Base-by-base conservation (phyloP, 2,113 vertebrate species). In the Suncus etruscus region DNA sequence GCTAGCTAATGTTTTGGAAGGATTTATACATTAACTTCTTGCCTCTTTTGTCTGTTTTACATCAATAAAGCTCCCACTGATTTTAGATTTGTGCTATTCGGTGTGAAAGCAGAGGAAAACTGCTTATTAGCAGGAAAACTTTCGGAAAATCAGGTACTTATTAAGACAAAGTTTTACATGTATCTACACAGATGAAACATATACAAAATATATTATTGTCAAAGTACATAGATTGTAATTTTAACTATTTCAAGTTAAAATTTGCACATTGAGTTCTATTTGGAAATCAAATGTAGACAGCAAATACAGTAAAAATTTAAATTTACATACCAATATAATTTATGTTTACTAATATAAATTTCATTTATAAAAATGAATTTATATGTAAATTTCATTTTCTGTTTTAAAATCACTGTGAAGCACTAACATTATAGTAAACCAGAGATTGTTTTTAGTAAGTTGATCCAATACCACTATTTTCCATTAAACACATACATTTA, bases 231-330 rank as follows among this genome's bases (percentile, higher is more conserved):
- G 22, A 91, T 82, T 84, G 87, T 78, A 48, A 85, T 51, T 85
- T 79, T 65, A 88, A 87, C 50, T 84, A 6, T 79, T 81, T 92
- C 18, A 65, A 84, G 51, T 78, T 87, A 93, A 94, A 95, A 89
- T 29, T 14, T 25, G 69, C 25, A 8, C 45, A 39, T 6, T 88
- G 11, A 92, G 14, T 88, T 80, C n/a, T 61, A 39, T 77, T 91
- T 92, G 16, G 51, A 95, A 94, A 63, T 89, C 65, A 70, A 92
- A 72, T 73, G 83, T 63, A 61, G 47, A 86, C 8, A 83, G 31
- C 24, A 90, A 70, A 82, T 73, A 76, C 1, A 61, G 29, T 83
- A 83, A 51, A 9, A 78, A 83, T 78, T 76, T 76, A 51, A 86
- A 12, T 48, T 66, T 58, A 81, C 50, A 73, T 77, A 80, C 83